Base-by-base conservation (phyloP, 2,113 vertebrate species). In the Tupaia tana region DNA sequence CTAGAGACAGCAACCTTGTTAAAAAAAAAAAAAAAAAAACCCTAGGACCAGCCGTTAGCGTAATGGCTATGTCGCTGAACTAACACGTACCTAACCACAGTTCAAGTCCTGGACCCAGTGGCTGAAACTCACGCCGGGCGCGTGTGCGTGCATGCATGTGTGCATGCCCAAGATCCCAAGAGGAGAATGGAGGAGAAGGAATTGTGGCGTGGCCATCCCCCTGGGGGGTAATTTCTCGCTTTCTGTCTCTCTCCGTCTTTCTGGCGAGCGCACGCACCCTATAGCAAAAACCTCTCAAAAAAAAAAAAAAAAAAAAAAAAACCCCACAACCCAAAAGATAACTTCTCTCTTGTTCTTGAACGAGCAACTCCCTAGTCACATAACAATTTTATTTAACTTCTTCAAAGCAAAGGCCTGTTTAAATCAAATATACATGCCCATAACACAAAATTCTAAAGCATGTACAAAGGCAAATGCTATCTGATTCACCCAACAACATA, bases 1-100 rank as follows among this genome's bases (percentile, higher is more conserved):
- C 87, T 93, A 79, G 64, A 94, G 86, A 94, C 54, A 80, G 18
- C 70, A 64, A 81, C 52, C 91, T 90, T 79, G 54, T 90, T 93
- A 81, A 66, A 93, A 78, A 96, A 59, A 77, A 84, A 96, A 59
- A 77, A 84, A 91, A 86, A 64, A 89, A 93, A 95, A 75, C 64
- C 86, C n/a, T 25, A 85, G 29, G 31, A 29, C 31, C 9, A 43
- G 43, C 43, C 3, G 43, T 43, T 43, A 43, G 43, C 43, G 43
- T 43, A 43, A 43, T 43, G 43, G 43, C 43, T 5, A 43, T 43
- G 43, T 43, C 43, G 43, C 43, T 43, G 43, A 43, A 43, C 43
- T 43, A 3, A 3, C 43, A 43, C 5, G 43, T 43, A 43, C 3
- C 43, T 43, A 5, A 43, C 43, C 43, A 43, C 43, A 5, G 43